These are phyloP conservation scores for Macrocentrus cingulum DNA, from an alignment of 1,140 invertebrate species.

Conservation along the genomic window DNA sequence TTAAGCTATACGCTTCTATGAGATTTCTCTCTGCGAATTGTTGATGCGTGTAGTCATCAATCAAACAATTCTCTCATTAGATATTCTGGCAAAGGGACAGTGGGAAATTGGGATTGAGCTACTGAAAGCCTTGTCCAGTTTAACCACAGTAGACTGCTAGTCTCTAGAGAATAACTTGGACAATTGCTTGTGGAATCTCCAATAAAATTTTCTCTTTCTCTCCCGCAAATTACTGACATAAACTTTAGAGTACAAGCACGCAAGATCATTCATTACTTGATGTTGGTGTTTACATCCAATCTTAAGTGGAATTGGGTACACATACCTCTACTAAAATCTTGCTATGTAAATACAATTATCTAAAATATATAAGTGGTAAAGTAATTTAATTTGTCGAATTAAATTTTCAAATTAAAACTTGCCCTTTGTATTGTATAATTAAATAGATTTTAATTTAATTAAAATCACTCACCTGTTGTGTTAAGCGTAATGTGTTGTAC, in stretches of 20 bases:
- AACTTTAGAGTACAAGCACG: conserved; percentile 11
- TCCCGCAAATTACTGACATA: conserved; percentile 15
- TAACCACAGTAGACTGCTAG: conserved; percentile 2
- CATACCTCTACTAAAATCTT: too few relatives aligned
- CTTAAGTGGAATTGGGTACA: too few relatives aligned
- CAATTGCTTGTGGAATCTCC: conserved; percentile 20
- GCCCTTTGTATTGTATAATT: too few relatives aligned
- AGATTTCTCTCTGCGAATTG: too few relatives aligned
- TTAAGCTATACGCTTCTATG: too few relatives aligned
- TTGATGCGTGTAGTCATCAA: not conserved
- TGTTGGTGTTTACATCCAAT: too few relatives aligned
- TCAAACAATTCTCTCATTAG: not conserved
- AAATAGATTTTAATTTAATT: conserved; percentile 2
- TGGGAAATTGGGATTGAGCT: not conserved
- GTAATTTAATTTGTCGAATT: too few relatives aligned
- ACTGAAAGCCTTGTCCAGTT: not conserved
- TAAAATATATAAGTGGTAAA: too few relatives aligned
- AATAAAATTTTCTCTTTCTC: conserved; percentile 20
- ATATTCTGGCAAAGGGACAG: not conserved
- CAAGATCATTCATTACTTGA: not conserved
- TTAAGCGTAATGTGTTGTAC: conserved; percentile 78
- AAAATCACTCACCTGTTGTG: conserved; percentile 71
- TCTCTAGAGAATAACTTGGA: conserved; percentile 16
- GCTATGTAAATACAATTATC: too few relatives aligned
- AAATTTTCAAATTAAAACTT: too few relatives aligned